phyloP scores from a whole-genome alignment of 2,888 invertebrate species.

The Melanostoma mellinum region DNA sequence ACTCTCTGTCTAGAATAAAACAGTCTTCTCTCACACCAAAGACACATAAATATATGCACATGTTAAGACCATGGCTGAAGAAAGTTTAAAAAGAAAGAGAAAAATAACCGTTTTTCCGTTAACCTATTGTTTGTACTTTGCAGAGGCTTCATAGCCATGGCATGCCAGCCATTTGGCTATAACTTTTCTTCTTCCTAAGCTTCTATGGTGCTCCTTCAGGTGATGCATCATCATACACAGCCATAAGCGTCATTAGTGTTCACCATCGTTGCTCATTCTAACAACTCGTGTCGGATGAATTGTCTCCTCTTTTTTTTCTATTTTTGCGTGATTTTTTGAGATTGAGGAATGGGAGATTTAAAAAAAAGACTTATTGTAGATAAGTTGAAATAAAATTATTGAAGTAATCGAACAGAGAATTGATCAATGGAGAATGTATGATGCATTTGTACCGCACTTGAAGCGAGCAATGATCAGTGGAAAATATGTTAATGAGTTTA shows the following conservation, averaged over 20 bases:
- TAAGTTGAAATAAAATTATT: conserved; percentile 37
- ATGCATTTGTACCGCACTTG: conserved; percentile 5
- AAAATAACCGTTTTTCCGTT: conserved; percentile 62
- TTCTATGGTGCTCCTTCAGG: background rate
- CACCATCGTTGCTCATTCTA: conserved; percentile 64
- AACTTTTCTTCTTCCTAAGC: background rate
- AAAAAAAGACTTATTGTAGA: conserved; percentile 2
- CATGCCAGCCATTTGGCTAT: background rate
- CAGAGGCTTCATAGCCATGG: conserved; percentile 38
- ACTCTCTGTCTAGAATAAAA: background rate
- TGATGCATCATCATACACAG: conserved; percentile 62
- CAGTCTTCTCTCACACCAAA: background rate
- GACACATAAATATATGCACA: conserved; percentile 15
- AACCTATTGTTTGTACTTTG: conserved; percentile 65
- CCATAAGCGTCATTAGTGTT: conserved; percentile 67
- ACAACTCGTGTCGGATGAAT: conserved; percentile 58
- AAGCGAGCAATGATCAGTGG: conserved; percentile 27
- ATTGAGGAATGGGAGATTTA: background rate
- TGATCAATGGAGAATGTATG: conserved; percentile 16
- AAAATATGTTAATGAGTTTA: conserved; percentile 42
- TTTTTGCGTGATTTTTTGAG: conserved; percentile 7
- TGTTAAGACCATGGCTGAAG: conserved; percentile 20
- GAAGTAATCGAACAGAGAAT: conserved; percentile 40
- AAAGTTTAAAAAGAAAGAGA: conserved; percentile 30
- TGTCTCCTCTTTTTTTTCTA: conserved; percentile 19